phyloP scores from a whole-genome alignment of 2,888 invertebrate genomes.

The Lepidochrysops patricia region DNA sequence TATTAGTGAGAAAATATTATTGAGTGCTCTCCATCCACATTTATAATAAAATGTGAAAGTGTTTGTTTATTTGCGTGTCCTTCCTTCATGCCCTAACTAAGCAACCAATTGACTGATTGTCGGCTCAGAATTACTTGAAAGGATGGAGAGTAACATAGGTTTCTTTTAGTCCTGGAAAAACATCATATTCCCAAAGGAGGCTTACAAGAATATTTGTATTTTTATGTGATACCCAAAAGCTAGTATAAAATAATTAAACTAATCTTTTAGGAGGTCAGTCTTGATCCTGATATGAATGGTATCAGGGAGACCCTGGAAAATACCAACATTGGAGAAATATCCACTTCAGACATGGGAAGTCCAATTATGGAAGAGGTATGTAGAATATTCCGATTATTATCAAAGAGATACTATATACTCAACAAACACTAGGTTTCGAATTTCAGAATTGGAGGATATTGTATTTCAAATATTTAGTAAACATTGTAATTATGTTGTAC shows the following conservation, averaged over 20 bases:
- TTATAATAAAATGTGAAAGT: too few species aligned
- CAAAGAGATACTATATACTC: background rate
- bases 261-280: conserved; percentile 55
- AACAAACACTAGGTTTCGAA: background rate
- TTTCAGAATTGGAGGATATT: conserved; percentile 6
- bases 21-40: too few species aligned
- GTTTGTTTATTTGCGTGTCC: too few species aligned
- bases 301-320: conserved; percentile 54
- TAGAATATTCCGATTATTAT: background rate
- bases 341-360: conserved; percentile 67
- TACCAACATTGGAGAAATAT: conserved; percentile 46
- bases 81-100: too few species aligned
- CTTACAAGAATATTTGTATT: background rate
- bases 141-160: too few species aligned
- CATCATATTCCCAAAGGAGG: too few species aligned
- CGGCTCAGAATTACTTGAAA: too few species aligned
- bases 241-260: background rate
- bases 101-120: too few species aligned
- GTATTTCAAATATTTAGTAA: background rate
- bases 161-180: too few species aligned
- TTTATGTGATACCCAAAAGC: background rate
- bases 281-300: conserved; percentile 65
- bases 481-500: too few species aligned
- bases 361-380: conserved; percentile 75
- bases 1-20: too few species aligned